Conservation (phyloP, 2,797 vertebrate species). For the Sparidentex hasta region DNA sequence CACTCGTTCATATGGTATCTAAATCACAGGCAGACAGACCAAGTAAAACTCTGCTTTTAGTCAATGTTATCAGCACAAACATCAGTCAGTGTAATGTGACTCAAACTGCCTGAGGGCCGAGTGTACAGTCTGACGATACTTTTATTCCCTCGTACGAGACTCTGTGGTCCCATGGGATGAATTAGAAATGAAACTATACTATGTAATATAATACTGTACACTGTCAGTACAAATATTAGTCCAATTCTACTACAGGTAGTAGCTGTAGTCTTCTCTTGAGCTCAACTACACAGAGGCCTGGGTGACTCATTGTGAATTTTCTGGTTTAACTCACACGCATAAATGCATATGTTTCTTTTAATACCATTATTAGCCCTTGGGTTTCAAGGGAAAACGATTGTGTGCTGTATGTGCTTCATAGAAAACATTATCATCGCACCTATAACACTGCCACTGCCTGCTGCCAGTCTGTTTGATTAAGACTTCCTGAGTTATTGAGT, state of each 20-base stretch:
- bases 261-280: background rate
- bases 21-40: too few species aligned
- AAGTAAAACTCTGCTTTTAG: conserved; percentile 27
- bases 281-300: background rate
- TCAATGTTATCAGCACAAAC: conserved; percentile 34
- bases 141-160: background rate
- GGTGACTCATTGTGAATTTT: conserved; percentile 5
- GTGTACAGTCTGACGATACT: conserved; percentile 3
- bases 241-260: background rate
- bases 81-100: conserved; percentile 49
- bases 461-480: background rate
- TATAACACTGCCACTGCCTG: background rate
- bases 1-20: background rate
- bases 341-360: background rate
- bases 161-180: background rate
- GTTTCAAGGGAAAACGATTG: background rate
- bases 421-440: background rate
- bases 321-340: background rate
- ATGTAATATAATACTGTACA: background rate
- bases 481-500: background rate
- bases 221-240: background rate
- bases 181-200: conserved; percentile 5
- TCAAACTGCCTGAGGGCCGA: conserved; percentile 25
- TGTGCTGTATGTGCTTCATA: background rate
- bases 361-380: background rate